Percentiles rank a stretch among this genome's conserved stretches.
phyloP scores from a whole-genome alignment of 2,888 invertebrate species.

The Acheta domesticus region DNA sequence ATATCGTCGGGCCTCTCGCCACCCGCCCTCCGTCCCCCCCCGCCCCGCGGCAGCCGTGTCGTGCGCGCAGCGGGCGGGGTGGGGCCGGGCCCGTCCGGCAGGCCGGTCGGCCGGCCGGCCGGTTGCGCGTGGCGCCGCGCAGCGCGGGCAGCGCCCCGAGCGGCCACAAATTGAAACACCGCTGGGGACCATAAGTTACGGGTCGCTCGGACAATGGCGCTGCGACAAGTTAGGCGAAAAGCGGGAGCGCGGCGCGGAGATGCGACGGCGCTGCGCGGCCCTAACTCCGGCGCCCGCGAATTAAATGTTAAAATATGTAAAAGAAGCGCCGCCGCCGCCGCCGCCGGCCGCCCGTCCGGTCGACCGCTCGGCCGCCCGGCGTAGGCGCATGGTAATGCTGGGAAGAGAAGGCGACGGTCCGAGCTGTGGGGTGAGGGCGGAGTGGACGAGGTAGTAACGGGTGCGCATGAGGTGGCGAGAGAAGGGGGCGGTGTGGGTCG shows the following conservation, averaged over 20 bases:
- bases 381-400: background rate
- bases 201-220: constrained; percentile 8
- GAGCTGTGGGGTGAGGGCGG: background rate
- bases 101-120: too few species aligned
- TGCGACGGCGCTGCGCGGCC: background rate
- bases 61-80: background rate
- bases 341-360: too few species aligned
- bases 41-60: background rate
- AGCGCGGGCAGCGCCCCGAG: background rate
- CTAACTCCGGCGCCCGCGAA: background rate
- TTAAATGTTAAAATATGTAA: constrained; percentile 18
- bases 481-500: too few species aligned
- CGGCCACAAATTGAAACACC: constrained; percentile 2
- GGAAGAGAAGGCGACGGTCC: background rate
- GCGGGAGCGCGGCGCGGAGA: background rate
- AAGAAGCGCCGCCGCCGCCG: background rate
- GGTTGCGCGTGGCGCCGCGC: background rate
- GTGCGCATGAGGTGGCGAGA: too few species aligned
- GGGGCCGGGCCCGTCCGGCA: background rate
- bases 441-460: too few species aligned
- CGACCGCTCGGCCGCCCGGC: too few species aligned
- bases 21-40: background rate
- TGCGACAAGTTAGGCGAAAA: background rate
- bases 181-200: background rate
- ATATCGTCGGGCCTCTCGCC: background rate